These are phyloP conservation scores for Heterotis niloticus DNA, from an alignment of 2,113 vertebrate species.

Conservation along the genomic window DNA sequence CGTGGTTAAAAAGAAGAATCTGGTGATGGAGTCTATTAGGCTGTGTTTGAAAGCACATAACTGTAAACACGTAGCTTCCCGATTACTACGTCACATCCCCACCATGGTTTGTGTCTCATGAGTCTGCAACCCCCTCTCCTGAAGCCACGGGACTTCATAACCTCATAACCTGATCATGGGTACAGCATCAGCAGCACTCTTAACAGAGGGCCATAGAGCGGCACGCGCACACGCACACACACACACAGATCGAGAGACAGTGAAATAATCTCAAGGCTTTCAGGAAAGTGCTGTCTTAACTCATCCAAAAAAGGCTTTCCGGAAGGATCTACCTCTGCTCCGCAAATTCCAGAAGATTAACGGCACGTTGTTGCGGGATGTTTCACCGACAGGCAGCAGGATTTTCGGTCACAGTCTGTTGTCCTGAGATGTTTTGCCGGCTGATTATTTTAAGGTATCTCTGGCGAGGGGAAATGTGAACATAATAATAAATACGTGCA, in stretches of 20 bases:
- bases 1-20: constrained; percentile 53
- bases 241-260: constrained; percentile 75
- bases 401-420: no score
- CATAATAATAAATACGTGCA: constrained; percentile 72
- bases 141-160: constrained; percentile 85
- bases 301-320: constrained; percentile 90
- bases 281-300: constrained; percentile 89
- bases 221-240: constrained; percentile 69
- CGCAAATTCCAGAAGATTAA: constrained; percentile 80
- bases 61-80: constrained; percentile 84
- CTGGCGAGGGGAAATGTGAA: constrained; percentile 74
- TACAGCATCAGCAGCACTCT: constrained; percentile 85
- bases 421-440: no score
- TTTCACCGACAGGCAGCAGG: neutral
- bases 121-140: constrained; percentile 32
- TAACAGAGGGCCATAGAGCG: constrained; percentile 75
- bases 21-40: constrained; percentile 64
- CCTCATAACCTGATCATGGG: constrained; percentile 82
- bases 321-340: constrained; percentile 99
- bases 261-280: constrained; percentile 89
- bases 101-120: constrained; percentile 62
- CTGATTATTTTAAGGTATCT: constrained; percentile 42
- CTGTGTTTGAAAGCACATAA: constrained; percentile 76
- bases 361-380: neutral
- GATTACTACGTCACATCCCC: constrained; percentile 84